Base-by-base conservation (phyloP, 2,888 invertebrate genomes). In the Autographa gamma region DNA sequence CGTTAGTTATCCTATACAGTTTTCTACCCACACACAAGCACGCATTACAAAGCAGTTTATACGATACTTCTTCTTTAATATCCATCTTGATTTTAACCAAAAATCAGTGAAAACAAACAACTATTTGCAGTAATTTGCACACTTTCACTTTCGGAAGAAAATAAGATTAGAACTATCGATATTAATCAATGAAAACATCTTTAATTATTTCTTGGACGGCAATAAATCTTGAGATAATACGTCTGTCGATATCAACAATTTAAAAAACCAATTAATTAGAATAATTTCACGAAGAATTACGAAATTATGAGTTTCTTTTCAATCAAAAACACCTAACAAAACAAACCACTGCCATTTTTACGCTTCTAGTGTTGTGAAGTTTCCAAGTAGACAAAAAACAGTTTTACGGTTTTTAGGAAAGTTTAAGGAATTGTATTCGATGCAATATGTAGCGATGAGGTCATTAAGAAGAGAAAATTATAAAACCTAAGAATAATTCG, bases 21-120 rank as follows among this genome's bases (percentile, higher is more conserved):
- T 85, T 81, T 32, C 91, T 86, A 0, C 90, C 93, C 9, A 93
- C 89, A 73, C 93, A 92, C 6, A 95, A 80, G 78, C 95, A 95
- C 3, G 91, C 88, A 83, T 89, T 91, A 74, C 95, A 95, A 5
- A 95, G 78, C 41, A 91, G 58, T 83, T 90, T 91, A 48, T 85
- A 81, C 0, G 83, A 73, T 19, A 86, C 60, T 43, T 86, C 85
- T 75, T 88, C 88, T 66, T 85, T 85, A 1, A 76, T 69, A 7
- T 91, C 89, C 90, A 91, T 92, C 69, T 77, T 87, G 52, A 66
- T 61, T n/a, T 48, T 48, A n/a, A 16, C 11, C 59, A 41, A 18
- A 34, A 3, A 13, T 38, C 48, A n/a, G 18, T 67, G 58, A 25
- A 59, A 58, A 65, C 6, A 31, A n/a, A n/a, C 19, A 13, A 19